Evolutionary conservation across 2,888 invertebrate genomes (phyloP), one percentile per base, ranked within the genome.

Genomic region (Eupeodes latifasciatus): DNA sequence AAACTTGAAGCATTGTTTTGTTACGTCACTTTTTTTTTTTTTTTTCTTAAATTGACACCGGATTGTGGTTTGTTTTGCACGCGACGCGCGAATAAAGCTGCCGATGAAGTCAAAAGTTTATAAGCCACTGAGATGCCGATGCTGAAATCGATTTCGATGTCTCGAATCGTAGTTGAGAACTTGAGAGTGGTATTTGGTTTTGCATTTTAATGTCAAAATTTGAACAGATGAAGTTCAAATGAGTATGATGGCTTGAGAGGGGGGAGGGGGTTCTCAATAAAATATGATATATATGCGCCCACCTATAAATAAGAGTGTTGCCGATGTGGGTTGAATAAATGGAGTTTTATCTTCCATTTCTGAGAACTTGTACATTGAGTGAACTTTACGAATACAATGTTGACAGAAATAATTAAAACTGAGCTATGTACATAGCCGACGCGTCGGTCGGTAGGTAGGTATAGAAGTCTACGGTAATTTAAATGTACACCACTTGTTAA

Each of bases 101-200:
- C 81, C 59, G 47, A 72, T 67, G 72, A 55, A 44, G 81, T 51
- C 80, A 36, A 51, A 74, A 27, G 75, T 67, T 40, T 81, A 81
- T 76, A 51, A 81, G 40, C 87, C 81, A 85, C 87, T 85, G 85
- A 85, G 72, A 81, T 78, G 78, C 49, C 61, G 81, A 75, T 64
- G 27, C 40, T 40, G 6, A 40, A 9, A 5, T 9, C 40, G n/a
- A n/a, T n/a, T n/a, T n/a, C n/a, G 40, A 40, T 40, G 40, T 40
- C 40, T 5, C 40, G 40, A 40, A 78, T 36, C 67, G 75, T 66
- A 64, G 64, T 66, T 71, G 64, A 51, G 81, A 85, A 71, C 66
- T 78, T 74, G 74, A 69, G 59, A 71, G 64, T 85, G 85, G 84
- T 85, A 85, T 88, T 88, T 85, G 75, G 69, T 69, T 49, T 88